Conservation (phyloP, 2,888 invertebrate species). For the Atethmia centrago region DNA sequence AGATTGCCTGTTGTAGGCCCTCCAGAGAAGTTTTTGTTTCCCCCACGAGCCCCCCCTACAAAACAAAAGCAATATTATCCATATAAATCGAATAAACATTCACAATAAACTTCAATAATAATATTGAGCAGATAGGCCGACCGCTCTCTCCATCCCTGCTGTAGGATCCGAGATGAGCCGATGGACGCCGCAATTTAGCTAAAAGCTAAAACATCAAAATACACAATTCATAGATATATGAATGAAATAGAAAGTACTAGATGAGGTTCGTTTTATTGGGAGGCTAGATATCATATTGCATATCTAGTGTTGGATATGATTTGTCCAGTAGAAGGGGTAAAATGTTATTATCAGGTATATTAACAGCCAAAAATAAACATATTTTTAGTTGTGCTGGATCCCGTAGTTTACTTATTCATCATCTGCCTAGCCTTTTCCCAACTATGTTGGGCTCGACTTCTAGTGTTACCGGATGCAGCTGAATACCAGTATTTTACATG, state of each 20-base stretch:
- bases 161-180: conserved; percentile 57
- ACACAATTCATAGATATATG: conserved; percentile 63
- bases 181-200: conserved; percentile 75
- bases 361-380: background rate
- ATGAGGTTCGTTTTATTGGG: conserved; percentile 34
- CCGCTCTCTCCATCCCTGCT: conserved; percentile 4
- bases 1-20: background rate
- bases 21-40: background rate
- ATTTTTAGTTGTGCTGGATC: background rate
- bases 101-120: conserved; percentile 45
- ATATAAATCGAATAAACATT: conserved; percentile 1
- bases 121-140: conserved; percentile 42
- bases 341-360: background rate
- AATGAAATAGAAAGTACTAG: conserved; percentile 45
- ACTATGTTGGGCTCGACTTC: no score
- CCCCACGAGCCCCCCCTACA: background rate
- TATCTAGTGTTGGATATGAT: background rate
- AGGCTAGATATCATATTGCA: background rate
- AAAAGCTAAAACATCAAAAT: conserved; percentile 76
- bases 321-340: background rate
- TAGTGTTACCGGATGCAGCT: no score
- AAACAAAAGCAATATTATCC: background rate
- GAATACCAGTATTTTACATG: no score
- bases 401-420: background rate
- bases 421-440: no score